Percentiles rank a stretch among this genome's conserved stretches.
These are phyloP conservation scores for Octonoba sinensis DNA, from an alignment of 2,888 invertebrate genomes.

Conservation along the genomic window DNA sequence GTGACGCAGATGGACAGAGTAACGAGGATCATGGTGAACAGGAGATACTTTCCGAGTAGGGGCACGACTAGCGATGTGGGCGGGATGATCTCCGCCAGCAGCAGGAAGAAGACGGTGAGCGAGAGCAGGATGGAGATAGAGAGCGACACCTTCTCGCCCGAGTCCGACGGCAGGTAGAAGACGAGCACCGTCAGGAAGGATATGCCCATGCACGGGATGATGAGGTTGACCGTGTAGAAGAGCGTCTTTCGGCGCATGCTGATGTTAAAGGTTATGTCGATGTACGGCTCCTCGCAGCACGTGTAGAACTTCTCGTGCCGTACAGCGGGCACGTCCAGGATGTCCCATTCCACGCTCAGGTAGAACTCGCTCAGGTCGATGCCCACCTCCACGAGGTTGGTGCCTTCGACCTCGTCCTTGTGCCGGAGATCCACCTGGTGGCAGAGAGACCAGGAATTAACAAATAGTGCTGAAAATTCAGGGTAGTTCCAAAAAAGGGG, in stretches of 20 bases:
- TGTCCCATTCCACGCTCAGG: conserved; percentile 99
- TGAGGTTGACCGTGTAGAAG: conserved; percentile 95
- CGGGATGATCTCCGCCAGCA: conserved; percentile 70
- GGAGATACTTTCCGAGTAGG: conserved; percentile 67
- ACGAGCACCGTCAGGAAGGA: conserved; percentile 94
- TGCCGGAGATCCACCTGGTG: conserved; percentile 87
- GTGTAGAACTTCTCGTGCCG: conserved; percentile 93
- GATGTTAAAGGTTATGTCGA: conserved; percentile 97
- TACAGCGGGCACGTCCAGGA: conserved; percentile 93
- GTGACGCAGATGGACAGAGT: conserved; percentile 67
- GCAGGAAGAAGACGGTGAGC: conserved; percentile 74
- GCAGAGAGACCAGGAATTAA: not conserved
- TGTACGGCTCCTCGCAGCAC: conserved; percentile 94
- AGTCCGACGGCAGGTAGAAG: conserved; percentile 94
- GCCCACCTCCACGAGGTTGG: conserved; percentile 86
- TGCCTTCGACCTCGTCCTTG: conserved; percentile 84
- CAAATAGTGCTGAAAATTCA: too few species aligned
- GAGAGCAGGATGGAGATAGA: conserved; percentile 78
- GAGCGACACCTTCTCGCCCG: conserved; percentile 95
- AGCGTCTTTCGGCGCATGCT: conserved; percentile 94
- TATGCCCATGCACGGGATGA: conserved; percentile 90
- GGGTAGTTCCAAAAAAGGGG: too few species aligned
- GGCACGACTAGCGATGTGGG: conserved; percentile 67
- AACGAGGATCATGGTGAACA: conserved; percentile 68
- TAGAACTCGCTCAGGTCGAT: conserved; percentile 98